Base-by-base conservation (phyloP, 2,113 vertebrate species). In the Neotoma lepida region DNA sequence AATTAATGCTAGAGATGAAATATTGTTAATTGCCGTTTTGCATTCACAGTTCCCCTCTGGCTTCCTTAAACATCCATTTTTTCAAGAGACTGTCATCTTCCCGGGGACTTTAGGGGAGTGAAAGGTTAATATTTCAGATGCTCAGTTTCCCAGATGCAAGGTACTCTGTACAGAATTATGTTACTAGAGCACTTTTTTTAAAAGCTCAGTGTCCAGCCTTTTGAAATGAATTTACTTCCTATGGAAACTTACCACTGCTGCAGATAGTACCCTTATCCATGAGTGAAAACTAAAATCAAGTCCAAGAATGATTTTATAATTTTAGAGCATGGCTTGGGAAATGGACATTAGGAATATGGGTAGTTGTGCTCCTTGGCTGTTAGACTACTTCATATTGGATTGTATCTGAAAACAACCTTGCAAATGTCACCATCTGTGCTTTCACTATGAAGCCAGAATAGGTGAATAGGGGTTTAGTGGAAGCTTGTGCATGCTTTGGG, bases 191-290 rank as follows among this genome's bases (percentile, higher is more conserved):
- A 28, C 33, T 96, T 92, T 56, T 44, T 91, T 87, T 84, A 26
- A 82, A 63, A 12, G 63, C 44, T 94, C 86, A 41, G 0, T 89
- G 54, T 95, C 94, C 89, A 93, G 63, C 66, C 78, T 56, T 94
- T 95, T 94, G 91, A 91, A 95, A 93, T 95, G 89, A 88, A 94
- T 94, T 95, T 86, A 86, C 80, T 96, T 96, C 95, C 94, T 97
- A 1, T 96, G 88, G 93, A 96, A 97, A 94, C 76, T 95, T 94
- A 71, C 9, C n/a, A 30, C 46, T 74, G 51, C 51, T 91, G 17
- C 86, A 95, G 76, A 80, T 89, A 49, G 84, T 90, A 49, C 70
- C 80, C 70, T 95, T 93, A 68, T 74, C 73, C 54, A 93, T 0
- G 0, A 78, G 76, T 78, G 35, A 86, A 92, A 95, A 95, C 71